phyloP scores from a whole-genome alignment of 2,113 vertebrate species.

The Thalassoma bifasciatum region DNA sequence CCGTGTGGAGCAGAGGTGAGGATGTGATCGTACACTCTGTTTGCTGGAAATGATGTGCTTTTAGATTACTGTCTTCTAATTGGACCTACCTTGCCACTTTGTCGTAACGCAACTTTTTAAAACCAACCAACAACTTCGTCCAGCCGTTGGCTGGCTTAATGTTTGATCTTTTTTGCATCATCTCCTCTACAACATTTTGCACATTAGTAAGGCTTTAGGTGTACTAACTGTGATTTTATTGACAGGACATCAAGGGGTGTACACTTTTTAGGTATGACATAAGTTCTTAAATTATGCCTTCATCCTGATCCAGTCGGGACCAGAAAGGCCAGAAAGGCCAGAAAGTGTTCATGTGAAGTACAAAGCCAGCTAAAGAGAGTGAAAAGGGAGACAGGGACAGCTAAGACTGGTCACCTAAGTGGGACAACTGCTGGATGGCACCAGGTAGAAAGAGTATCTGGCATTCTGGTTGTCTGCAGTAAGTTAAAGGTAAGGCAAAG shows the following conservation, averaged over 20 bases:
- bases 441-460: slow-evolving; percentile 20
- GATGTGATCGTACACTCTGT: no score
- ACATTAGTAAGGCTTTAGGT: no score
- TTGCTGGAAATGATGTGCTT: no score
- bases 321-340: background rate
- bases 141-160: no score
- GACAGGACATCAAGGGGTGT: background rate
- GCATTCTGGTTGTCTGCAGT: slow-evolving; percentile 29
- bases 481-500: slow-evolving; percentile 41
- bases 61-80: no score
- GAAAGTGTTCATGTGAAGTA: background rate
- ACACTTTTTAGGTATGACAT: background rate
- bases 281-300: background rate
- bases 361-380: background rate
- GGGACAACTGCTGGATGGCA: slow-evolving; percentile 22
- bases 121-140: no score
- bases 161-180: no score
- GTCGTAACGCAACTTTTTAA: no score
- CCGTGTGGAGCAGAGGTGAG: no score
- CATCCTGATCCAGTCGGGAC: background rate
- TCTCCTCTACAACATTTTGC: no score
- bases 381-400: background rate
- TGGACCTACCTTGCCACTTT: no score
- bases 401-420: background rate
- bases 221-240: no score